Evolutionary conservation across 2,888 invertebrate species (phyloP), one percentile per base, ranked within the genome.

Genomic region (Diabrotica balteata): DNA sequence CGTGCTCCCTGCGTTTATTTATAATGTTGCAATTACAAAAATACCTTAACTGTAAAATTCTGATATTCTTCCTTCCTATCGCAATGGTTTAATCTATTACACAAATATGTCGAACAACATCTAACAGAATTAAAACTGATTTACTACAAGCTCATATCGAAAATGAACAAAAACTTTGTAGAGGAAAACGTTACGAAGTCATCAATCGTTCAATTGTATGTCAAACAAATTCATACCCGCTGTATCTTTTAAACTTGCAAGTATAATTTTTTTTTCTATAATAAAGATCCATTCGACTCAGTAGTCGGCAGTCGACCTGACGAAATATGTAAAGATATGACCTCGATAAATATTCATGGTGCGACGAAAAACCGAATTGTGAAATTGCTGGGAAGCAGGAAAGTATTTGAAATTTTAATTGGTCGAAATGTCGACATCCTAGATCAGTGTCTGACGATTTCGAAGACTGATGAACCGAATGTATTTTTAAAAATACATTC

Each of bases 261-360:
- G 47, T 47, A 47, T 10, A 46, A 47, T 47, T 47, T 9, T 54
- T n/a, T 54, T 54, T 53, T 54, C n/a, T 42, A 54, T 42, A 32
- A n/a, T 54, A 55, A 44, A 55, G 55, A 55, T 55, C 22, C 11
- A 53, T 32, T 32, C 53, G 53, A 42, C 32, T 32, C 32, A 32
- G 32, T 32, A 32, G 32, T 32, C 32, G 32, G 32, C 32, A 32
- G 42, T 44, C 42, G 49, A 55, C 50, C 59, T 63, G 65, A 65
- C 65, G 67, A 67, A 69, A 71, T 69, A 53, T 60, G 63, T 69
- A 45, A 66, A 67, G 59, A 47, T 66, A 58, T 67, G 71, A 69
- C 71, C 71, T 71, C 71, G 69, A 71, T 71, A 66, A 69, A 71
- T 69, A 71, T 71, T 66, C 71, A 71, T 64, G 58, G 59, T 52